Evolutionary conservation across 2,797 vertebrate species (phyloP).

Genomic region (Petrocephalus schoutedeni): DNA sequence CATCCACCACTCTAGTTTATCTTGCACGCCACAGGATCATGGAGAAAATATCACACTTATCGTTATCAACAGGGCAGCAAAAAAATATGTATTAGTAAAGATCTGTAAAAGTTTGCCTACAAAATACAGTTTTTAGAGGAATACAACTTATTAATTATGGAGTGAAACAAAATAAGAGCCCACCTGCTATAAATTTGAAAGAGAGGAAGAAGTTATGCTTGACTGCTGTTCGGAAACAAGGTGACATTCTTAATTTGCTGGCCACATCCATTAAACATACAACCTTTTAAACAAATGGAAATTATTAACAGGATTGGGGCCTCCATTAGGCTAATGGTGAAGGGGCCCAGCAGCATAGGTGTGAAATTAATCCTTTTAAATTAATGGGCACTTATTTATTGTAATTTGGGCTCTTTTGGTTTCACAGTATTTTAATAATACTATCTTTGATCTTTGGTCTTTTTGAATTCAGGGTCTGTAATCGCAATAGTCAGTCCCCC

Average conservation of each 20-base stretch:
- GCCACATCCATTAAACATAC: conserved; percentile 1
- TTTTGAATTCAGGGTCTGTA: not conserved
- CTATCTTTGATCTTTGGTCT: not conserved
- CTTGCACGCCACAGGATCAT: not conserved
- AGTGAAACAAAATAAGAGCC: not conserved
- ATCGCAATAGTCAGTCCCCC: not conserved
- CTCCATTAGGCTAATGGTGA: not conserved
- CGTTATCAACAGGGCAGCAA: not conserved
- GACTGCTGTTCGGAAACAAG: not conserved
- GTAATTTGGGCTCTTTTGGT: not conserved
- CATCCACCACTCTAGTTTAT: not conserved
- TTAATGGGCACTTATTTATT: not conserved
- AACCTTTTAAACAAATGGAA: conserved; percentile 14
- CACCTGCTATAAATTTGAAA: not conserved
- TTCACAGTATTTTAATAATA: not conserved
- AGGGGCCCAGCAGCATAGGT: not conserved
- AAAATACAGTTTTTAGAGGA: not conserved
- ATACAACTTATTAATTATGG: not conserved
- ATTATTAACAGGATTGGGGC: not conserved
- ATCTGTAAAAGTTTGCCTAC: not conserved
- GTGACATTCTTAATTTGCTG: conserved; percentile 5
- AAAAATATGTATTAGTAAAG: not conserved
- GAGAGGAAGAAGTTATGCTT: not conserved
- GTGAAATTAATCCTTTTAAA: conserved; percentile 2
- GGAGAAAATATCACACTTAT: not conserved